These are phyloP conservation scores for Thripadectes ignobilis DNA, from an alignment of 2,797 vertebrate genomes.

Conservation along the genomic window DNA sequence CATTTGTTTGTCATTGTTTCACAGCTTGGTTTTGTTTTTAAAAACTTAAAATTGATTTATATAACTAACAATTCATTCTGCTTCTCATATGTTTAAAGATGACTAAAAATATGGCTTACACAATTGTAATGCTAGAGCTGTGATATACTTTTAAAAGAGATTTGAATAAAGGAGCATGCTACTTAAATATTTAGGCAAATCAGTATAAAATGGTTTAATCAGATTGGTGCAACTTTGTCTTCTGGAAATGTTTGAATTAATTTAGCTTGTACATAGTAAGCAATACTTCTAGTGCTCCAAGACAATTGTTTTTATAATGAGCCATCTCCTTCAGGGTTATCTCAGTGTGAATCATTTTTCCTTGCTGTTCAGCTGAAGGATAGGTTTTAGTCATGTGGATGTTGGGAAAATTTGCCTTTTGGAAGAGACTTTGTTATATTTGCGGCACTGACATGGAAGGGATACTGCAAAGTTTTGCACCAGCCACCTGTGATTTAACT, in stretches of 20 bases:
- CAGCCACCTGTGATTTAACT: background rate
- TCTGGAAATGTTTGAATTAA: background rate
- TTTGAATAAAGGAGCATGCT: background rate
- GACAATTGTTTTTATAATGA: background rate
- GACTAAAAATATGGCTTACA: background rate
- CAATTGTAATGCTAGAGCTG: background rate
- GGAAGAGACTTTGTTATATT: background rate
- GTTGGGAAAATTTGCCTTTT: background rate
- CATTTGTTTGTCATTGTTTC: background rate
- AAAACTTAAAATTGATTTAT: background rate
- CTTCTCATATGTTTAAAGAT: background rate
- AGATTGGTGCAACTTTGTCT: background rate
- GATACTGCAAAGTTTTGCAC: background rate
- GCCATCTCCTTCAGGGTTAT: background rate
- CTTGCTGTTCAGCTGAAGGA: background rate
- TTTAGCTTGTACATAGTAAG: accelerated
- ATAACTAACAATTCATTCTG: background rate
- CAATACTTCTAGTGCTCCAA: background rate
- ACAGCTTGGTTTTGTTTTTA: background rate
- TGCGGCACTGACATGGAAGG: background rate
- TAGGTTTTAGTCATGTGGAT: background rate
- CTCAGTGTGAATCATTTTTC: background rate
- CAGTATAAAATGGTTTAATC: background rate
- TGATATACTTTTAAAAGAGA: background rate
- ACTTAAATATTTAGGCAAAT: background rate